phyloP scores from a whole-genome alignment of 2,797 vertebrate species.

The Neomorphus geoffroyi region DNA sequence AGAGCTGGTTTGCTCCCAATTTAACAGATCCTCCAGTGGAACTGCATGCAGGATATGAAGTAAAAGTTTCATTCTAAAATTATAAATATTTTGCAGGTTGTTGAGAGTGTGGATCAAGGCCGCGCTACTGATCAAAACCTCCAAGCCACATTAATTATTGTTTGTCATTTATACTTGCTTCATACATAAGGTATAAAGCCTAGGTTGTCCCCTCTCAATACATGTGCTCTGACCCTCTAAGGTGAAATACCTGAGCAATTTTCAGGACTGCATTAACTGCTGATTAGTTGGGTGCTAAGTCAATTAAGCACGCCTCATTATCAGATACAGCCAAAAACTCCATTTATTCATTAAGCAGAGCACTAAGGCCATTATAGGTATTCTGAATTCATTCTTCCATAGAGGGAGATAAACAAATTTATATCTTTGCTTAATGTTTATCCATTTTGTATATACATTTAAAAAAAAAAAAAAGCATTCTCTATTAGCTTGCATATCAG shows the following conservation, averaged over 20 bases:
- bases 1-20: neutral
- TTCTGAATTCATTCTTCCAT: neutral
- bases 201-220: neutral
- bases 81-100: neutral
- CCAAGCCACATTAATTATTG: neutral
- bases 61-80: neutral
- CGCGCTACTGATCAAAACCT: rapidly evolving
- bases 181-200: neutral
- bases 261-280: slow-evolving; percentile 15
- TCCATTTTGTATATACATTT: neutral
- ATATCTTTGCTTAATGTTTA: neutral
- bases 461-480: neutral
- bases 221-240: neutral
- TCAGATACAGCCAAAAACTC: neutral
- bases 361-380: neutral
- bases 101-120: neutral
- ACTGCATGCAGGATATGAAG: neutral
- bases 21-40: neutral
- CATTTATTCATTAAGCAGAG: slow-evolving; percentile 46
- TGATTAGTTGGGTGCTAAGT: slow-evolving; percentile 34
- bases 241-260: slow-evolving; percentile 18
- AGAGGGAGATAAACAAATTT: neutral
- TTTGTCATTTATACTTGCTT: neutral
- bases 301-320: slow-evolving; percentile 52
- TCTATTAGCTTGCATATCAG: neutral